Base-by-base conservation (phyloP, 2,797 vertebrate genomes). In the Diceros bicornis region DNA sequence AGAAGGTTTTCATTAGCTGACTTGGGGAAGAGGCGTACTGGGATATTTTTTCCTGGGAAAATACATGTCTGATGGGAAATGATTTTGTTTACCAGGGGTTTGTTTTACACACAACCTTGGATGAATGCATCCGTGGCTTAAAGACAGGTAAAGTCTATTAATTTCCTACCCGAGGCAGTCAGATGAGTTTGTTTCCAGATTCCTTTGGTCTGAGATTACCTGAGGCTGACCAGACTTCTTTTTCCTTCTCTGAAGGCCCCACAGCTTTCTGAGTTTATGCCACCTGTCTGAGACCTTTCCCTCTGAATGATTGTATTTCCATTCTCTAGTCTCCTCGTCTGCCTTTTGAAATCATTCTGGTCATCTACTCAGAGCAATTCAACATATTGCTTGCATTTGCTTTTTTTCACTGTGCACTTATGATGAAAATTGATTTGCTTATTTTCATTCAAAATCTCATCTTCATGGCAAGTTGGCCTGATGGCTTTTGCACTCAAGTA, bases 401-500 rank as follows among this genome's bases (percentile, higher is more conserved):
- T 41, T 32, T 72, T 37, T 34, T 44, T 93, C 21, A 68, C 55
- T 59, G 13, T 27, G 32, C 4, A 23, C 25, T 34, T 89, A 17
- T 2, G n/a, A 1, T 55, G 50, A 82, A 59, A 74, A 32, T 52
- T 25, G n/a, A 75, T 27, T 66, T 55, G 57, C 61, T 74, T 10
- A 0, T 88, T 88, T 94, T 61, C 92, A 74, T 94, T 95, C 50
- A 47, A 25, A 57, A 44, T 79, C 68, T 79, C 69, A 21, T 74
- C 78, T 83, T 89, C 50, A 5, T 61, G 34, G 57, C 89, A 90
- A 66, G 50, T 94, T 66, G 84, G 83, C 84, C 82, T 93, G 37
- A 62, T 69, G 66, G 74, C 87, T 71, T 97, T 91, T 94, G 78
- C 91, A 66, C 92, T 95, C 61, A 23, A 89, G 62, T 62, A 87